Conservation (phyloP, 2,113 vertebrate genomes). For the Bombycilla garrulus region DNA sequence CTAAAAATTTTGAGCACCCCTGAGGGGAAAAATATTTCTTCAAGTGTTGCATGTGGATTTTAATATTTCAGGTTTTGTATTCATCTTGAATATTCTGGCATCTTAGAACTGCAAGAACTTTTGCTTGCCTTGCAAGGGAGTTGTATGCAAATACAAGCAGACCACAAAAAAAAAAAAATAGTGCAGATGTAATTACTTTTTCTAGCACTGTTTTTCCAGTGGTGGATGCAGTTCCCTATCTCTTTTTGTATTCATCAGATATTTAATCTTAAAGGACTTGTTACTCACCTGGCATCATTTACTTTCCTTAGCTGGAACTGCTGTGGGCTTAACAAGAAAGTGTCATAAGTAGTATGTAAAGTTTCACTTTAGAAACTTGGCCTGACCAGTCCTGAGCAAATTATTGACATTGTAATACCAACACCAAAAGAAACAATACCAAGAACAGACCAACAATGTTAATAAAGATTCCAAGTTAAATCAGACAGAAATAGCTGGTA, state of each 20-base stretch:
- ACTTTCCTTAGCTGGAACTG: not conserved
- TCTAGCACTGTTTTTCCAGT: not conserved
- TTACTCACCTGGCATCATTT: not conserved
- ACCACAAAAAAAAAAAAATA: not conserved
- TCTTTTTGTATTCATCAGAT: not conserved
- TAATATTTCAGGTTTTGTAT: not conserved
- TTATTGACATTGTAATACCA: constrained; percentile 44
- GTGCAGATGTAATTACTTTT: not conserved
- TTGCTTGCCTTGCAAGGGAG: not conserved
- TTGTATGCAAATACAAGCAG: not conserved
- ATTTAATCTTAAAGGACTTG: not conserved
- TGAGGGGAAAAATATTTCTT: not conserved
- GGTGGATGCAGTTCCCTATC: not conserved
- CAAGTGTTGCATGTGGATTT: not conserved
- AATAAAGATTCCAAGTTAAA: constrained; percentile 62
- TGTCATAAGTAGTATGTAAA: not conserved
- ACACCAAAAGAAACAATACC: constrained; percentile 37
- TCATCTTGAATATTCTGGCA: not conserved
- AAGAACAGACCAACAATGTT: constrained; percentile 35
- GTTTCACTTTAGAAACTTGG: constrained; percentile 54
- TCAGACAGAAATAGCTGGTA: constrained; percentile 66
- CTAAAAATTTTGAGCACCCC: not conserved
- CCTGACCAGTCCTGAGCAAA: constrained; percentile 55
- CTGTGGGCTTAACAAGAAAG: not conserved
- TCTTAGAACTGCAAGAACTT: not conserved